Evolutionary conservation across 1,140 invertebrate genomes (phyloP), one percentile per base, ranked within the genome.

Genomic region (Drosophila nannoptera): DNA sequence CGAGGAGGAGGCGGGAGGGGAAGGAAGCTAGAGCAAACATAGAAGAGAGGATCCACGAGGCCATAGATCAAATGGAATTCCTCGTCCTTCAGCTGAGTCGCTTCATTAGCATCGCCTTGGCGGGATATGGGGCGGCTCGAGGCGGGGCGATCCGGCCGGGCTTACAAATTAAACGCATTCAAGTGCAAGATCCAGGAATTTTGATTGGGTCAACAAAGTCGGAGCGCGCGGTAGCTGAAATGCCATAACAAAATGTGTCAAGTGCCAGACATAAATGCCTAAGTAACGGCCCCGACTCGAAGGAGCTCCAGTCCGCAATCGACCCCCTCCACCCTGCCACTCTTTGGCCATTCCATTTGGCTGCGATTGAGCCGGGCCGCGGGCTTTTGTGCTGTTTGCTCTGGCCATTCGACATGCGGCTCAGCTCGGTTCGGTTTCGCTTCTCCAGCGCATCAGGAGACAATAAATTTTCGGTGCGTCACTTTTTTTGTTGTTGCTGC

Each of bases 171-270:
- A 86, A 86, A 87, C 81, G 81, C 77, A 86, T 86, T 84, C 74
- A 86, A 86, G 81, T 87, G 81, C 81, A 86, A 86, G 74, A 68
- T 66, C 61, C 67, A 75, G 74, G 81, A 86, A 86, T 86, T 86
- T 86, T 86, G 81, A 86, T 86, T 86, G 81, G 81, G 77, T 86
- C 81, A 86, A 81, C 55, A 75, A 78, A 84, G 78, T 82, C 75
- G 29, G 22, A 61, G 59, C 59, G 46, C 36, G 73, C 73, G 59
- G 74, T 78, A 66, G 78, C 73, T 40, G 59, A 73, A 81, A 86
- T 86, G 82, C 81, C 81, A 87, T 84, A 77, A 86, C 81, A 86
- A 86, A 86, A 86, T 86, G 81, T 86, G 81, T 86, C 82, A 86
- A 87, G 81, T 86, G 81, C 82, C 81, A 86, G 81, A 86, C 81